A percentile compares a stretch with the other conserved stretches of the same genome.
These are phyloP conservation scores for Atta cephalotes DNA, from an alignment of 1,140 invertebrate species.

Conservation along the genomic window DNA sequence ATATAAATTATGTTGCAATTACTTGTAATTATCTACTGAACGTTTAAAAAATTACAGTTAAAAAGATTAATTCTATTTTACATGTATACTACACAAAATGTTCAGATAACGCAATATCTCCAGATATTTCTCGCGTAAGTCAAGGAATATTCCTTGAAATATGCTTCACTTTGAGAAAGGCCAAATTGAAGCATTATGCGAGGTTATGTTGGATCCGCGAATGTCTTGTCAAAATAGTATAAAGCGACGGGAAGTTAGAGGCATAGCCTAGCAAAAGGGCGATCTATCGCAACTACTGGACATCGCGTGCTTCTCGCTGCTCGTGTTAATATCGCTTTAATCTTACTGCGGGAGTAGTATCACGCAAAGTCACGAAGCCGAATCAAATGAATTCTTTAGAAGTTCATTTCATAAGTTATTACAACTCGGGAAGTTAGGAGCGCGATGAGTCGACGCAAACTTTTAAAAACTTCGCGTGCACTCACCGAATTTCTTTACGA, in stretches of 20 bases:
- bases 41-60: background rate
- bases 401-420: constrained; percentile 55
- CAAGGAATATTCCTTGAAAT: background rate
- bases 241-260: constrained; percentile 22
- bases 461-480: constrained; percentile 29
- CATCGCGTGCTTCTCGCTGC: constrained; percentile 49
- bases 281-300: constrained; percentile 37
- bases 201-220: background rate
- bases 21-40: background rate
- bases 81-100: background rate
- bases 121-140: background rate
- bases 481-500: constrained; percentile 23
- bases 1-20: background rate
- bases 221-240: constrained; percentile 33
- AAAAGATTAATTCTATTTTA: background rate
- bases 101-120: background rate
- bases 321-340: constrained; percentile 54
- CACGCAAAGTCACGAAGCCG: constrained; percentile 45
- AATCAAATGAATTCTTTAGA: constrained; percentile 57
- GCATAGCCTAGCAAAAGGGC: constrained; percentile 27
- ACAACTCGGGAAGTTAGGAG: constrained; percentile 34
- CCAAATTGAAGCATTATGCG: background rate
- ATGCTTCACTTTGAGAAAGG: constrained; percentile 11
- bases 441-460: constrained; percentile 40
- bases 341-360: constrained; percentile 37